Evolutionary conservation across 2,113 vertebrate genomes (phyloP).

Genomic region (Pyxicephalus adspersus): DNA sequence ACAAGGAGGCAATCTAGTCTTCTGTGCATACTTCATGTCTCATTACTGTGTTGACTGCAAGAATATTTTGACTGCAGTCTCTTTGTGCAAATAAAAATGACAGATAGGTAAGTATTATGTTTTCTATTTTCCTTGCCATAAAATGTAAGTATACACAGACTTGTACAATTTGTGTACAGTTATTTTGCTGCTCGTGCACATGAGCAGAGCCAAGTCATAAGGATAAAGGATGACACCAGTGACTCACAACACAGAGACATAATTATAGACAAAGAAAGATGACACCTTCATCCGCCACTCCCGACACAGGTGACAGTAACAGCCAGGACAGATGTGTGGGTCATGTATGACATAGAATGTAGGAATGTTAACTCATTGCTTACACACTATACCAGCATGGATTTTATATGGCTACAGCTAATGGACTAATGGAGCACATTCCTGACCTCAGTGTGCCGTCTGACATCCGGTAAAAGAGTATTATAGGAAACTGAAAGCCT

Average conservation of each 20-base stretch:
- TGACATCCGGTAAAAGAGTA: not conserved
- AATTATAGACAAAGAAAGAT: slow-evolving; percentile 12
- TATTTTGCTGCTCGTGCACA: not conserved
- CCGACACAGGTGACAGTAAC: not conserved
- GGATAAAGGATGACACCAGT: not conserved
- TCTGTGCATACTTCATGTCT: too few relatives aligned
- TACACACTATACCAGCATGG: not conserved
- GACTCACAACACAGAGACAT: slow-evolving; percentile 32
- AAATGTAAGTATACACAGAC: not conserved
- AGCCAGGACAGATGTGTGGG: slow-evolving; percentile 17
- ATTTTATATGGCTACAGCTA: not conserved
- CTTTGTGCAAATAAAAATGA: too few relatives aligned
- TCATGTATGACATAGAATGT: slow-evolving; percentile 11
- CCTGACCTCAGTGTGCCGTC: not conserved
- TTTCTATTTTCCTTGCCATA: too few relatives aligned
- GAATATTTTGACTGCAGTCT: too few relatives aligned
- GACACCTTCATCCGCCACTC: slow-evolving; percentile 19
- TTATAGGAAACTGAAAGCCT: not conserved
- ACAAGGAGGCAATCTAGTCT: too few relatives aligned
- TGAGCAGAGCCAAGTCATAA: not conserved
- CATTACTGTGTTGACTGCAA: too few relatives aligned
- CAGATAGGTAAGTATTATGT: too few relatives aligned
- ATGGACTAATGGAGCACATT: not conserved
- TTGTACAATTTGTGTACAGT: not conserved
- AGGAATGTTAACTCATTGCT: not conserved